phyloP scores from a whole-genome alignment of 2,113 vertebrate species.

The Microcebus tavaratra region DNA sequence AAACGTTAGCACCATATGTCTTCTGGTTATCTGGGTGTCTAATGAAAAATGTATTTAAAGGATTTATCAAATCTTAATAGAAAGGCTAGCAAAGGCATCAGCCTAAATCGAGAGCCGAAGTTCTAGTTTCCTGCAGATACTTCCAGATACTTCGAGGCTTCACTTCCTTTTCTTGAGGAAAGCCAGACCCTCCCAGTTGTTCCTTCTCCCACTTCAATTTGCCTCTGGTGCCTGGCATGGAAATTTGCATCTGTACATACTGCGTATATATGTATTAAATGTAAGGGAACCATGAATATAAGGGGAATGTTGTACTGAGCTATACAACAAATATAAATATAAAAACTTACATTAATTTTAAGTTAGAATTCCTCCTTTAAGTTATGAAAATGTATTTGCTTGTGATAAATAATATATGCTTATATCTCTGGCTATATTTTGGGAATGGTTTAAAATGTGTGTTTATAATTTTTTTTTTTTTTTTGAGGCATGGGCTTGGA shows the following conservation, averaged over 20 bases:
- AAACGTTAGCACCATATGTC: slow-evolving; percentile 81
- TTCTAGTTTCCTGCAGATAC: not conserved
- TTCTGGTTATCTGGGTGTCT: slow-evolving; percentile 79
- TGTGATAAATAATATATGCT: not conserved
- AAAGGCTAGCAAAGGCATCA: slow-evolving; percentile 38
- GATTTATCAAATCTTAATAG: slow-evolving; percentile 64
- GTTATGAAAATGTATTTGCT: not conserved
- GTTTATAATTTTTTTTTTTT: not conserved
- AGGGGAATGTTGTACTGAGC: not conserved
- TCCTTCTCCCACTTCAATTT: not conserved
- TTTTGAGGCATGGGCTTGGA: not conserved
- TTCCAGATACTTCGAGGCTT: not conserved
- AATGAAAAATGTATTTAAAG: slow-evolving; percentile 80
- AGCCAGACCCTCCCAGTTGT: not conserved
- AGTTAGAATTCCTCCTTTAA: not conserved
- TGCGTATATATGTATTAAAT: not conserved
- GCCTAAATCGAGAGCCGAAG: not conserved
- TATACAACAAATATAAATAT: not conserved
- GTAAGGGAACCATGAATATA: not conserved
- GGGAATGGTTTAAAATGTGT: not conserved
- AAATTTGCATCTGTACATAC: not conserved
- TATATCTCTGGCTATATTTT: not conserved
- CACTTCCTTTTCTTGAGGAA: not conserved
- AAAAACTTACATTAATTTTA: not conserved
- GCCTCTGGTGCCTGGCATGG: not conserved